phyloP scores from a whole-genome alignment of 1,140 invertebrate species.

The Megathymus violae region DNA sequence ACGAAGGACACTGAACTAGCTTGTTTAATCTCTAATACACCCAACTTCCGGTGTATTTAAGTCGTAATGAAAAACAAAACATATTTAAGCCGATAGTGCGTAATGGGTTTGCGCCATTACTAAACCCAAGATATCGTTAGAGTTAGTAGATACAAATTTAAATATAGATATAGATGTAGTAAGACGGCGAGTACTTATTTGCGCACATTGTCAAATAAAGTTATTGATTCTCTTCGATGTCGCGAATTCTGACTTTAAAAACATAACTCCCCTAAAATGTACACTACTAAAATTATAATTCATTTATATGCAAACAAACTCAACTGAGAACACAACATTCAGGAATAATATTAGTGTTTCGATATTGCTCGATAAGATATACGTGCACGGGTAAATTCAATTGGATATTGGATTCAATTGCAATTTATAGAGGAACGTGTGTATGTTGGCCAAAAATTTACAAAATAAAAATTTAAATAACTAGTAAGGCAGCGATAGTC shows the following conservation, averaged over 20 bases:
- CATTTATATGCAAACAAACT: too few species aligned
- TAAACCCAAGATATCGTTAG: constrained; percentile 49
- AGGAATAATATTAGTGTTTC: too few species aligned
- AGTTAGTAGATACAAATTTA: constrained; percentile 39
- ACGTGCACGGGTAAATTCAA: too few species aligned
- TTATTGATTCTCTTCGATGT: not conserved
- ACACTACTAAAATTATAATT: not conserved
- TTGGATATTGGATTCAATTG: too few species aligned
- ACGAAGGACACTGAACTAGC: constrained; percentile 57
- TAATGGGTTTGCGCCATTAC: constrained; percentile 58
- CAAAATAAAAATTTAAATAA: too few species aligned
- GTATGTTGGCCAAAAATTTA: too few species aligned
- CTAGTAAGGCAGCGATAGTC: too few species aligned
- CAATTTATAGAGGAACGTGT: too few species aligned
- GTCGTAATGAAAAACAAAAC: constrained; percentile 51
- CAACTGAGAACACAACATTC: too few species aligned
- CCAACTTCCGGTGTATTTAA: constrained; percentile 45
- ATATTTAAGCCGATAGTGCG: constrained; percentile 47
- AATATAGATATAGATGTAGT: not conserved
- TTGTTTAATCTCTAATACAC: constrained; percentile 61
- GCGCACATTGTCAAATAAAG: constrained; percentile 6
- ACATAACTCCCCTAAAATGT: not conserved
- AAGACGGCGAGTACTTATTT: not conserved
- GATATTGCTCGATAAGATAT: too few species aligned
- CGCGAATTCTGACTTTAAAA: not conserved